Conservation (phyloP, 2,113 vertebrate species). For the Myrmecophaga tridactyla region DNA sequence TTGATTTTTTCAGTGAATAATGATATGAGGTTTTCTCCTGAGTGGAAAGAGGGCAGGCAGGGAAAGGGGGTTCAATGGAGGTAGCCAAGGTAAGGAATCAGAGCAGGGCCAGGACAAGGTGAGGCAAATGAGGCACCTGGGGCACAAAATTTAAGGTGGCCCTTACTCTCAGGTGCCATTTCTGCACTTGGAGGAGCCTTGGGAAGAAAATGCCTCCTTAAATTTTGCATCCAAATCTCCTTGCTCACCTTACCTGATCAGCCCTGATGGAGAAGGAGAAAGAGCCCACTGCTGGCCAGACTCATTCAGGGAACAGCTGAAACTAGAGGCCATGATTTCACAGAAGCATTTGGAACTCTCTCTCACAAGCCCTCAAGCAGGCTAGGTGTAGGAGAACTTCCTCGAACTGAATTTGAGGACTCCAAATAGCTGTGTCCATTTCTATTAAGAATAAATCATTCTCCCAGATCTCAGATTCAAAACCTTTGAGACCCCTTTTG, state of each 20-base stretch:
- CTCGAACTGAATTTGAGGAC: not conserved
- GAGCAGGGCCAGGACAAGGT: too few species aligned
- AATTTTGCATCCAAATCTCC: not conserved
- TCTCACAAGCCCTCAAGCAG: not conserved
- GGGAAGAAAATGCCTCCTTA: not conserved
- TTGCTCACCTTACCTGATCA: not conserved
- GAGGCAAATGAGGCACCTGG: too few species aligned
- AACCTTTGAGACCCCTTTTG: not conserved
- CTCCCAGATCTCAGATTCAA: not conserved
- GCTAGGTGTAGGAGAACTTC: not conserved
- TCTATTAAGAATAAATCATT: not conserved
- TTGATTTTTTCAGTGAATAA: not conserved
- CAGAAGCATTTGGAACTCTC: not conserved
- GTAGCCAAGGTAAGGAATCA: accelerated
- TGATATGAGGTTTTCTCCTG: not conserved
- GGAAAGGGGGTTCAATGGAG: not conserved
- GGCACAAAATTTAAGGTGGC: too few species aligned
- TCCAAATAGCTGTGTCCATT: not conserved
- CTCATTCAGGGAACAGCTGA: not conserved
- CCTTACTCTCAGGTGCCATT: too few species aligned
- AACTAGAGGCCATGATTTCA: not conserved
- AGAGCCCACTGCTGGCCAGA: not conserved
- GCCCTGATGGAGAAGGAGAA: not conserved
- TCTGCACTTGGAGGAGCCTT: too few species aligned
- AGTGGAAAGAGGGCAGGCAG: not conserved